These are phyloP conservation scores for Dryobates pubescens DNA, from an alignment of 2,797 vertebrate genomes.

Conservation along the genomic window DNA sequence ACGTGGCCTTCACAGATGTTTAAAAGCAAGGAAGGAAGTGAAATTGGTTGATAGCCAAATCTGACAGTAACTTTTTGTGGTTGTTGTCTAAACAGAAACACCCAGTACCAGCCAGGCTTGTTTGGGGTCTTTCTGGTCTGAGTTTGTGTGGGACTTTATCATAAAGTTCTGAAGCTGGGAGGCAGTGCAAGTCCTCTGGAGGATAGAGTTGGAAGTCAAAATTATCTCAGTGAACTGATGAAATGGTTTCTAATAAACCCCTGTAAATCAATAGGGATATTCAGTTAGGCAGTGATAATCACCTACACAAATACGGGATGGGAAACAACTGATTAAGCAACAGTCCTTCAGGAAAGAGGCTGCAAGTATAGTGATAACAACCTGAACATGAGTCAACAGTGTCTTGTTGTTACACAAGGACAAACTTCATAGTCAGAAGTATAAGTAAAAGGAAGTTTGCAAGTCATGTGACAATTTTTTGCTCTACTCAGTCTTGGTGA, in stretches of 20 bases:
- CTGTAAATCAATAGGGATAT: constrained; percentile 56
- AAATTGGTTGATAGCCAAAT: neutral
- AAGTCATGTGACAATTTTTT: neutral
- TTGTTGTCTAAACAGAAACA: neutral
- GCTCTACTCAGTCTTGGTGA: neutral
- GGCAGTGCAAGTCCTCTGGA: neutral
- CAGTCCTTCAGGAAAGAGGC: constrained; percentile 63
- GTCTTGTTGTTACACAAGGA: constrained; percentile 47
- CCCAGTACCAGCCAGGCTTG: neutral
- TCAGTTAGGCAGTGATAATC: constrained; percentile 56
- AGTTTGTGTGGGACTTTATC: neutral
- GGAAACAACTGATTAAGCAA: constrained; percentile 62
- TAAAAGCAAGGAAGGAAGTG: neutral
- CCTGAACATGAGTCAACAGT: constrained; percentile 48
- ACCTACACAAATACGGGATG: constrained; percentile 38
- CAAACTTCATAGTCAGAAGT: constrained; percentile 6
- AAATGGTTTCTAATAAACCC: constrained; percentile 49
- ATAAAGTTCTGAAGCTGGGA: neutral
- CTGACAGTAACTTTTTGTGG: neutral
- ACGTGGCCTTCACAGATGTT: neutral
- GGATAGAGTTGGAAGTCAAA: neutral
- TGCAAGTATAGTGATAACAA: constrained; percentile 54
- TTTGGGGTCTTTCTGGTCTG: neutral
- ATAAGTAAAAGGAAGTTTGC: constrained; percentile 12
- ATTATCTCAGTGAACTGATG: constrained; percentile 40